Evolutionary conservation across 2,113 vertebrate genomes (phyloP), one percentile per base, ranked within the genome.

Genomic region (Solea senegalensis): DNA sequence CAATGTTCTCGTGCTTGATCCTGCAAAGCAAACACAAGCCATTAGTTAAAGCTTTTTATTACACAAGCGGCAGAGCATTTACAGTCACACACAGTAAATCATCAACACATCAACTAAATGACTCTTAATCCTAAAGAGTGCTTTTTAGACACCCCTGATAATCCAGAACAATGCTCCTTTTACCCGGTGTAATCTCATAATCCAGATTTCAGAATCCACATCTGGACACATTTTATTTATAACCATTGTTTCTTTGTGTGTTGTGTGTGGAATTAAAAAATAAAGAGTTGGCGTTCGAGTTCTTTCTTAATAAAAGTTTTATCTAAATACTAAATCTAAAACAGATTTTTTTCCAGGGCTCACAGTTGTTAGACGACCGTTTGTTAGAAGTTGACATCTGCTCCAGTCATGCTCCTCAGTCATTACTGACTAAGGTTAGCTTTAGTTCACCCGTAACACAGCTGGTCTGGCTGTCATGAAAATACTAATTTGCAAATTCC

Each of bases 1-100:
- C 97, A 2, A 99, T 99, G 84, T 99, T 99, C 90, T 99, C 97
- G 83, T 99, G 97, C 84, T 99, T 97, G 88, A 99, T 97, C 88
- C 98, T 99, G 89, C 66, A 71, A 76, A 72, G 14, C 28, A 73
- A 80, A 73, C 9, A 63, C 52, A 61, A 74, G 60, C 9, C 48
- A 51, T 61, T 1, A 68, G 46, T 34, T 8, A 13, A 34, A 60
- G 48, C 63, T 26, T 46, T 41, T 10, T 21, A 21, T 21, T 21
- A 21, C 21, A 21, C 27, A 54, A 53, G 43, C 62, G 15, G 63
- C 52, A 54, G 5, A 27, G 11, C 14, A 14, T 21, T 13, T n/a
- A 11, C 16, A 3, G 15, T 57, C 26, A 21, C 26, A 48, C 26
- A 60, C 43, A 62, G n/a, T 27, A 8, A 52, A 9, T 15, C 43